Evolutionary conservation across 2,888 invertebrate genomes (phyloP), one percentile per base, ranked within the genome.

Genomic region (Celastrina argiolus): DNA sequence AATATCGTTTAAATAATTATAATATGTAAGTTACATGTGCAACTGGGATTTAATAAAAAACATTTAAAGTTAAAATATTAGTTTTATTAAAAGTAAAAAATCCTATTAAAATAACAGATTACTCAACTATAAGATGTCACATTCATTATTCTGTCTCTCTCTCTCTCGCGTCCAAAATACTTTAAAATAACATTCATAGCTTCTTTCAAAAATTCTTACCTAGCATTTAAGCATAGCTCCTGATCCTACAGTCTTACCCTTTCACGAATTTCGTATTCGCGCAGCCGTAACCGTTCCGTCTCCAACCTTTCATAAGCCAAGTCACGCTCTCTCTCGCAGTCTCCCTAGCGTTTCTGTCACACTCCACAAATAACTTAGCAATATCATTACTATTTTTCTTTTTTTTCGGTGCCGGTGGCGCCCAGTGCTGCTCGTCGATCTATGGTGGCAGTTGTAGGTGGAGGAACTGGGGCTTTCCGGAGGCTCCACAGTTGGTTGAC

Each of bases 341-440:
- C 41, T 63, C 42, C 63, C 41, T 63, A 36, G 63, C 63, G 41
- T n/a, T 39, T 64, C 51, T 42, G 41, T 64, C 31, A 51, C 64
- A 16, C 31, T 64, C 64, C 16, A 51, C 51, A 64, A 64, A 42
- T 51, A 64, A 65, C 36, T 65, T 69, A 66, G 59, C 61, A 69
- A 64, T 65, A 69, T 69, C 68, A 70, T 16, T 68, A 56, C 5
- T 39, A 12, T 39, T 12, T 65, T 64, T 45, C 58, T 68, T 67
- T 66, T 64, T 65, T 61, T 45, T 39, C 31, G 61, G 22, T 63
- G 63, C 63, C 18, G 63, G 63, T 63, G 63, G 42, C 36, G 63
- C 56, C 56, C 56, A 56, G 18, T 56, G 56, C 12, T 56, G 22
- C 56, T 56, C 56, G 3, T n/a, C 22, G 28, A 56, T 56, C 56